A percentile compares a stretch with the other conserved stretches of the same genome.
These are phyloP conservation scores for Xestia ashworthii DNA, from an alignment of 2,888 invertebrate genomes.

Conservation along the genomic window DNA sequence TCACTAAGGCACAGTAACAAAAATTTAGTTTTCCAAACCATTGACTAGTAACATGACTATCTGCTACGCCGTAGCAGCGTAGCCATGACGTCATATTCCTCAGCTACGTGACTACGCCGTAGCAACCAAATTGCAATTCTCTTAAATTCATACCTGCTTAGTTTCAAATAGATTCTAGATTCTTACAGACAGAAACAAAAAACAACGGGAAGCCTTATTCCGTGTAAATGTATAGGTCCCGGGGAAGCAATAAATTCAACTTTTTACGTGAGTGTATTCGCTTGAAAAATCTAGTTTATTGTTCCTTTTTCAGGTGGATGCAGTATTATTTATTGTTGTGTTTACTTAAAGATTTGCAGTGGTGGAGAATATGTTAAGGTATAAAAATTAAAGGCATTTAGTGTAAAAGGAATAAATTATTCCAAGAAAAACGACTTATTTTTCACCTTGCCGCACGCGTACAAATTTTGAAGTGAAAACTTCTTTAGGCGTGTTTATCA, in stretches of 20 bases:
- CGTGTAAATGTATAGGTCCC: conserved; percentile 35
- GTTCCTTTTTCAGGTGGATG: conserved; percentile 16
- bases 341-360: not conserved
- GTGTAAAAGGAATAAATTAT: not conserved
- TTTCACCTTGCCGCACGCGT: not conserved
- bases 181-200: conserved; percentile 12
- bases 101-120: conserved; percentile 39
- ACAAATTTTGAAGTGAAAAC: not conserved
- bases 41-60: not conserved
- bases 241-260: conserved; percentile 43
- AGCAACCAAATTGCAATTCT: conserved; percentile 21
- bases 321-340: conserved; percentile 18
- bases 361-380: not conserved
- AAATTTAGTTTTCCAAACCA: not conserved
- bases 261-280: conserved; percentile 46
- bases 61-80: conserved; percentile 38
- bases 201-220: conserved; percentile 4
- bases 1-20: no score
- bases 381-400: not conserved
- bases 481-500: no score
- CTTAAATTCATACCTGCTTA: conserved; percentile 7
- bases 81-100: conserved; percentile 23
- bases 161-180: conserved; percentile 13
- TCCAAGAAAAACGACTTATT: not conserved
- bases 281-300: conserved; percentile 48